Evolutionary conservation across 37 sponge, comb jelly and placozoan genomes (phyloP), one percentile per base, ranked within the genome.

Genomic region (Eunapius fragilis): DNA sequence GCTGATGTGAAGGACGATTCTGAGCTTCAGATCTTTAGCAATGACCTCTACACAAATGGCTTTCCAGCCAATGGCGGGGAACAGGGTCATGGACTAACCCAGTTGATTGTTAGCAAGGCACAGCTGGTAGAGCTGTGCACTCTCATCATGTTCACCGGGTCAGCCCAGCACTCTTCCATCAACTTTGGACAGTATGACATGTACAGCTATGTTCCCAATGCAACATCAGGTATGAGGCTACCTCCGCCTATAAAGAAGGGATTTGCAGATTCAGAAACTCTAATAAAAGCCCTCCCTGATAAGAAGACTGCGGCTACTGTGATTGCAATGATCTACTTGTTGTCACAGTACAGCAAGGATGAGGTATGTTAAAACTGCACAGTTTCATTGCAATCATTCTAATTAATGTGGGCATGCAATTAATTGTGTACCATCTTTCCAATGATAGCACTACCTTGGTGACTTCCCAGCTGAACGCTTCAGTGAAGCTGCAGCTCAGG

Each of bases 141-240:
- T 3, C 49, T 77, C 7, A 81, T 94, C 70, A 91, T 94, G 25
- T 94, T 90, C 76, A 87, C 87, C 68, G 85, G 82, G 2, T 69
- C 87, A 25, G 89, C 85, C 34, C 85, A 83, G 36, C 95, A 94
- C 71, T 47, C 89, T 30, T 91, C 95, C 47, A 83, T 94, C 80
- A 94, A 92, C 79, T 85, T 85, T 72, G 95, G 95, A 17, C 95
- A 94, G 77, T 91, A 74, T 58, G 68, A 85, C 41, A 78, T 70
- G 33, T 77, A 79, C 76, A 89, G 89, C 26, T 94, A 80, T 48
- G 48, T 74, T 6, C 95, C 95, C 30, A 94, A 94, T 89, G 74
- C 92, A 58, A 87, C 95, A 35, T 24, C 31, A 22, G 31, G 37
- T 9, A 67, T 94, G 78, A 77, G 83, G 45, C 37, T 74, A 26